Conservation (phyloP, 23 tunicate species). For the Ascidia mentula region DNA sequence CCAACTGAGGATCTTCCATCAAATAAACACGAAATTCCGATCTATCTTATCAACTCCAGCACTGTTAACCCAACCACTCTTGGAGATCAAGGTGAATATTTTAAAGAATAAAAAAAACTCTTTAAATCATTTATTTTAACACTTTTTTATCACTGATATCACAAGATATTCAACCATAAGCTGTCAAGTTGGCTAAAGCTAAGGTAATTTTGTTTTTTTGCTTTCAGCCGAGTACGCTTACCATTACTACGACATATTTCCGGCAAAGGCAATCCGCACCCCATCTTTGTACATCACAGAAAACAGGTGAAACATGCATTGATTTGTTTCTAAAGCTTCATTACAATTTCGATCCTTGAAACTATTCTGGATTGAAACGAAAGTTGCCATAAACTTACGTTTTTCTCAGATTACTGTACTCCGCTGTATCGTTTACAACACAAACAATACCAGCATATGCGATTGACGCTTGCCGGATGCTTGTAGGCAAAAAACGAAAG, state of each 20-base stretch:
- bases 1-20: too few relatives aligned
- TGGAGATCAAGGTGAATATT: background rate
- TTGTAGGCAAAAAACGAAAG: background rate
- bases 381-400: too few relatives aligned
- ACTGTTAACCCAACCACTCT: background rate
- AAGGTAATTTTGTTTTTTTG: background rate
- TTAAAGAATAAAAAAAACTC: too few relatives aligned
- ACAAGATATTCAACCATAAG: too few relatives aligned
- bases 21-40: too few relatives aligned
- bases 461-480: background rate
- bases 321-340: too few relatives aligned
- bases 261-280: background rate
- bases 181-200: too few relatives aligned
- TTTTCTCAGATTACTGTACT: background rate
- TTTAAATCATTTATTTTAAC: too few relatives aligned
- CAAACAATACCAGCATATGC: constrained; percentile 3
- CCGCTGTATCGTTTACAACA: background rate
- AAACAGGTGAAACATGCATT: background rate
- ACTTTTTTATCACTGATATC: too few relatives aligned
- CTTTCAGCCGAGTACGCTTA: background rate
- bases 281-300: background rate
- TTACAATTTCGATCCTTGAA: too few relatives aligned
- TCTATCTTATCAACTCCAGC: background rate
- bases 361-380: too few relatives aligned
- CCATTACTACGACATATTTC: constrained; percentile 7